These are phyloP conservation scores for Diplosoma virens DNA, from an alignment of 23 tunicate genomes.

Conservation along the genomic window DNA sequence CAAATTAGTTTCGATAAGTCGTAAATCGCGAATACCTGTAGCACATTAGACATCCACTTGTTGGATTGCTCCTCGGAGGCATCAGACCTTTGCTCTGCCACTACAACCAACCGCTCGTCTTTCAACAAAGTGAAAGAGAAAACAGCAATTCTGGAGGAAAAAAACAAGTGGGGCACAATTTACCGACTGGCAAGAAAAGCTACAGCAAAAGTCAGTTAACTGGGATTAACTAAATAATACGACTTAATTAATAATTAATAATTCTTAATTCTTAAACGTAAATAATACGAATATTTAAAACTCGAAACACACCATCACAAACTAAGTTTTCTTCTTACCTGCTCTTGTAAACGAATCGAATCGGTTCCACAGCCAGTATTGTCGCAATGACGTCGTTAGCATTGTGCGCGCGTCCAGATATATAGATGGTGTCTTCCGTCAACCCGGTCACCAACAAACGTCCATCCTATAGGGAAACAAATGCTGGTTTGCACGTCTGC, in stretches of 20 bases:
- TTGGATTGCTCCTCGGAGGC: constrained; percentile 67
- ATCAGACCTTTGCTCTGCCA: constrained; percentile 92
- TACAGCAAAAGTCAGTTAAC: too few relatives aligned
- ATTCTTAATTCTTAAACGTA: too few relatives aligned
- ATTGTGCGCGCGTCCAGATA: constrained; percentile 68
- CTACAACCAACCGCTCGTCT: constrained; percentile 81
- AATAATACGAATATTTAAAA: too few relatives aligned
- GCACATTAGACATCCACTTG: constrained; percentile 89
- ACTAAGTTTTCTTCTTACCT: too few relatives aligned
- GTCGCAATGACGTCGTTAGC: constrained; percentile 92
- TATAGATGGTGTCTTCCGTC: constrained; percentile 53
- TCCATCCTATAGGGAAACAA: constrained; percentile 58
- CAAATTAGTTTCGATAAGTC: too few relatives aligned
- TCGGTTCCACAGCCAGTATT: constrained; percentile 81
- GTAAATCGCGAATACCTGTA: constrained; percentile 74
- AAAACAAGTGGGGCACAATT: too few relatives aligned
- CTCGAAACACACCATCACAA: too few relatives aligned
- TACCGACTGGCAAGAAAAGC: too few relatives aligned
- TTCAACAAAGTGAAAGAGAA: constrained; percentile 58
- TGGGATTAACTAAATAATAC: too few relatives aligned
- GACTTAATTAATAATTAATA: too few relatives aligned
- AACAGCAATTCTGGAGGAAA: constrained; percentile 68
- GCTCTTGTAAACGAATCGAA: constrained; percentile 77
- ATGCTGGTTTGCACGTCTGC: too few relatives aligned
- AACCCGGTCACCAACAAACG: constrained; percentile 73